A percentile compares a stretch with the other conserved stretches of the same genome.
Evolutionary conservation across 2,888 invertebrate genomes (phyloP).

Genomic region (Lampropteryx suffumata): DNA sequence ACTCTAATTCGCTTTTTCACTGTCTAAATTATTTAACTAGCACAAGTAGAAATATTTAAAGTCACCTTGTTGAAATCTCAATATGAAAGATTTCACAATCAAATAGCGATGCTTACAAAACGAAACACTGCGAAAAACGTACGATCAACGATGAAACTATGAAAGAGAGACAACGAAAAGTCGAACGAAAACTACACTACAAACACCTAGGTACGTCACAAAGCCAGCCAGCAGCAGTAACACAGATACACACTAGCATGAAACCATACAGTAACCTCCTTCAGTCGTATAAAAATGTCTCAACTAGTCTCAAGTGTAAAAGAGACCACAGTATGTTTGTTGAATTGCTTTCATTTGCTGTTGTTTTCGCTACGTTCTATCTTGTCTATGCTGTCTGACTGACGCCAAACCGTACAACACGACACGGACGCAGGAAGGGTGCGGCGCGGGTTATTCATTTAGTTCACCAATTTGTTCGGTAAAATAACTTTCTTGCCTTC

Average conservation of each 20-base stretch:
- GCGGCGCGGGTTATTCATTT: no score
- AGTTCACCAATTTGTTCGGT: no score
- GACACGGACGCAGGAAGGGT: no score
- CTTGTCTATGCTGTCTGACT: neutral
- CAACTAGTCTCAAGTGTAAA: neutral
- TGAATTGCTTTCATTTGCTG: neutral
- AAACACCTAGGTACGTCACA: constrained; percentile 17
- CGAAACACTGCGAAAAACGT: constrained; percentile 70
- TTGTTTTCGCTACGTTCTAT: neutral
- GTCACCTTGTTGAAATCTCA: constrained; percentile 5
- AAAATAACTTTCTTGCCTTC: no score
- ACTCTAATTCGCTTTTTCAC: constrained; percentile 26
- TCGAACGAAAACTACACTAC: constrained; percentile 10
- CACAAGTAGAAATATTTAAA: constrained; percentile 17
- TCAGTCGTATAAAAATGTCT: neutral
- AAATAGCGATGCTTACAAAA: constrained; percentile 55
- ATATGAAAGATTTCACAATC: constrained; percentile 37
- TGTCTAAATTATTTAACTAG: neutral
- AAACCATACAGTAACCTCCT: no score
- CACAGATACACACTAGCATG: no score
- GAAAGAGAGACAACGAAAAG: constrained; percentile 38
- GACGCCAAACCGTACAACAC: no score
- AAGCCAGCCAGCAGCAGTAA: no score
- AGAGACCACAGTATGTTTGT: neutral
- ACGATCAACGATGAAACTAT: constrained; percentile 57